Conservation (phyloP, 2,888 invertebrate genomes). For the Eilema sororculum region DNA sequence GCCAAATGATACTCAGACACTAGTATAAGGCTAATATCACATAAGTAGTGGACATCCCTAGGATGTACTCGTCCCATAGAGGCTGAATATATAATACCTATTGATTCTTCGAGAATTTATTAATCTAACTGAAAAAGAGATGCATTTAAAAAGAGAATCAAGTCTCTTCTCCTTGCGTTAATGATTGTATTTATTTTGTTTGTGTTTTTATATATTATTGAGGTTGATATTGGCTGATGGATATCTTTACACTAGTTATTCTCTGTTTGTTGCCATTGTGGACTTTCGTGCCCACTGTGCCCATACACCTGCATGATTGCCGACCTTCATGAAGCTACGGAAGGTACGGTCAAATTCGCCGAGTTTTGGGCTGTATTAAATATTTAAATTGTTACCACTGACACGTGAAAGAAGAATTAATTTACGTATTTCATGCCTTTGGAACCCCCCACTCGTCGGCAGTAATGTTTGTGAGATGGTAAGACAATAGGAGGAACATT, state of each 20-base stretch:
- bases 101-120: constrained; percentile 41
- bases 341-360: too few relatives aligned
- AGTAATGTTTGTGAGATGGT: too few relatives aligned
- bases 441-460: too few relatives aligned
- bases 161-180: constrained; percentile 31
- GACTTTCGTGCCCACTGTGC: too few relatives aligned
- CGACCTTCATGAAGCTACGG: too few relatives aligned
- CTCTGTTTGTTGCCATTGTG: too few relatives aligned
- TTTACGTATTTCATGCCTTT: too few relatives aligned
- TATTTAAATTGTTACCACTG: too few relatives aligned
- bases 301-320: too few relatives aligned
- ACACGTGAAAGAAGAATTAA: too few relatives aligned
- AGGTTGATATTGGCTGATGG: neutral
- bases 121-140: constrained; percentile 45
- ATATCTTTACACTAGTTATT: neutral
- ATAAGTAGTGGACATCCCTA: constrained; percentile 35
- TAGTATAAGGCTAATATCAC: constrained; percentile 57
- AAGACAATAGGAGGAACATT: too few relatives aligned
- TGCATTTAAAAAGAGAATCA: constrained; percentile 41
- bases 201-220: constrained; percentile 31
- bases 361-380: too few relatives aligned
- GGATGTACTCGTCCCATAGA: constrained; percentile 38
- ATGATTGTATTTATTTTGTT: constrained; percentile 30
- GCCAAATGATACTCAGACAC: constrained; percentile 82
- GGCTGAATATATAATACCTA: constrained; percentile 34